phyloP scores from a whole-genome alignment of 1,140 invertebrate genomes.

The Dendroctonus valens region DNA sequence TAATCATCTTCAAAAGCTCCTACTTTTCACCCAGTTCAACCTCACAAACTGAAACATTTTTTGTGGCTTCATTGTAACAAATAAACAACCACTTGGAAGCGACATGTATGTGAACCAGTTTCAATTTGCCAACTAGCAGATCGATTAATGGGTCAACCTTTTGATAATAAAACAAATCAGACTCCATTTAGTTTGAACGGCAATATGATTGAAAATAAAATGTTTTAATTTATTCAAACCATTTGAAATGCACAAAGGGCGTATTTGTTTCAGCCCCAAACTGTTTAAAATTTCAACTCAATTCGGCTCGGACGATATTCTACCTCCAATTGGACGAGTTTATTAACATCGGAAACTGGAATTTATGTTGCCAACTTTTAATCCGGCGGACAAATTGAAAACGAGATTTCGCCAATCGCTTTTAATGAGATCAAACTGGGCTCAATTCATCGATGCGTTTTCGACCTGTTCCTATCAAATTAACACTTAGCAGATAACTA shows the following conservation, averaged over 20 bases:
- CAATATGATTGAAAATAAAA: not conserved
- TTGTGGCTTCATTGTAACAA: too few relatives aligned
- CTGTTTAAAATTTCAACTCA: not conserved
- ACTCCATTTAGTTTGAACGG: too few relatives aligned
- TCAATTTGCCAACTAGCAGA: too few relatives aligned
- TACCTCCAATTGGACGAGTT: not conserved
- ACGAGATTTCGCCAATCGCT: not conserved
- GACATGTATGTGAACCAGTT: too few relatives aligned
- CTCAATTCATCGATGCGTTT: not conserved
- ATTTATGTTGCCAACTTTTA: constrained; percentile 3
- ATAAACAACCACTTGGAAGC: too few relatives aligned
- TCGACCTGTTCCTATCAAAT: too few relatives aligned
- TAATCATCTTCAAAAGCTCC: too few relatives aligned
- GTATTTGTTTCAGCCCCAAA: constrained; percentile 2
- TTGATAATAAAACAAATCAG: too few relatives aligned
- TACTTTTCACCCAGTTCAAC: too few relatives aligned
- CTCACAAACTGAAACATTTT: too few relatives aligned
- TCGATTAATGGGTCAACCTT: too few relatives aligned
- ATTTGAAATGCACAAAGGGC: not conserved
- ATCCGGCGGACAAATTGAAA: not conserved
- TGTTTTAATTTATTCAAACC: not conserved
- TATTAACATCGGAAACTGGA: not conserved
- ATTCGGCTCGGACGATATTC: not conserved
- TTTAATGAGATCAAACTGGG: constrained; percentile 1
- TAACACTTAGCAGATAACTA: too few relatives aligned